These are phyloP conservation scores for Mesoclemmys tuberculata DNA, from an alignment of 2,113 vertebrate genomes.

Conservation along the genomic window DNA sequence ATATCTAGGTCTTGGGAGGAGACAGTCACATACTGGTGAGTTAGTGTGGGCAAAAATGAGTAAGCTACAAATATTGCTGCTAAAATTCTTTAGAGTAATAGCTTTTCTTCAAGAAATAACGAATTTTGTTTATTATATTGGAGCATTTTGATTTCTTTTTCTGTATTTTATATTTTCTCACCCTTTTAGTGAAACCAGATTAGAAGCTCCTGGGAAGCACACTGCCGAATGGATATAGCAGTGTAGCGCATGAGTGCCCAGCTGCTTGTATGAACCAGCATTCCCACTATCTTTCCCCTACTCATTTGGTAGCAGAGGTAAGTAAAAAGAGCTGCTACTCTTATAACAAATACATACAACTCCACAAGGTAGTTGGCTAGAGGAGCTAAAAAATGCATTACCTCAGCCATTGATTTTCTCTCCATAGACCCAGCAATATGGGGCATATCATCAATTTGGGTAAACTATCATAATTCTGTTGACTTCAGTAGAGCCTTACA, in stretches of 20 bases:
- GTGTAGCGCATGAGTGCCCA: not conserved
- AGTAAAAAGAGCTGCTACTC: not conserved
- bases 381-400: not conserved
- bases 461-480: not conserved
- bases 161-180: not conserved
- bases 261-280: not conserved
- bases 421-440: not conserved
- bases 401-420: not conserved
- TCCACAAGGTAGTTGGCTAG: not conserved
- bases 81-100: not conserved
- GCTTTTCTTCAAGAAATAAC: not conserved
- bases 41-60: rapidly evolving
- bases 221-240: not conserved
- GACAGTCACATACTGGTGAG: not conserved
- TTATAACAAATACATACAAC: not conserved
- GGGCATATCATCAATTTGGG: not conserved
- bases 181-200: not conserved
- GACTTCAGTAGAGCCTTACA: not conserved
- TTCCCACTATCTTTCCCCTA: not conserved
- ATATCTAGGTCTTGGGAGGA: not conserved
- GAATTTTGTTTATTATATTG: rapidly evolving
- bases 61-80: not conserved
- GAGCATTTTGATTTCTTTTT: rapidly evolving
- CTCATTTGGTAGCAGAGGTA: not conserved
- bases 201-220: rapidly evolving